A percentile compares a stretch with the other conserved stretches of the same genome.
Conservation (phyloP, 64 coral and sea anemone species). For the Stichodactyla helianthus region DNA sequence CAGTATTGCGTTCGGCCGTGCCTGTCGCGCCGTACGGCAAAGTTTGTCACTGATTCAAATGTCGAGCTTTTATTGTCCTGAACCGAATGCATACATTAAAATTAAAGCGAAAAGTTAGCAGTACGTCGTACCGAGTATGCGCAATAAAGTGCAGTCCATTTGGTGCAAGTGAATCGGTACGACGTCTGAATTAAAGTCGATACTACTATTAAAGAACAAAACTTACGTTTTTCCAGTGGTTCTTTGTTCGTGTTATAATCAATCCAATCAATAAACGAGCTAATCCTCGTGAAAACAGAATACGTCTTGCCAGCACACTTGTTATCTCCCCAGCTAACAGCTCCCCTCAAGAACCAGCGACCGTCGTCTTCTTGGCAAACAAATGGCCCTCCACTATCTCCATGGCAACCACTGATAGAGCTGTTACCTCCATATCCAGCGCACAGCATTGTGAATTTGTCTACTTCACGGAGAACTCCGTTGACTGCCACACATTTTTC, state of each 20-base stretch:
- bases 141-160: too few relatives aligned
- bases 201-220: neutral
- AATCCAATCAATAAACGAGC: conserved; percentile 33
- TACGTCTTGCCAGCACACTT: conserved; percentile 9
- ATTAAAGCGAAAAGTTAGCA: too few relatives aligned
- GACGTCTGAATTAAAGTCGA: too few relatives aligned
- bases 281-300: conserved; percentile 3
- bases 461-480: neutral
- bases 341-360: conserved; percentile 51
- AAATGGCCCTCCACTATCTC: conserved; percentile 30
- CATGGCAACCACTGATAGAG: conserved; percentile 18
- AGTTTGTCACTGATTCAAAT: too few relatives aligned
- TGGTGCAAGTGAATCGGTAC: too few relatives aligned
- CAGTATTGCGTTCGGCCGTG: too few relatives aligned
- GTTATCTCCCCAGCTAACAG: conserved; percentile 70
- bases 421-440: conserved; percentile 13
- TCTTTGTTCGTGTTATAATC: neutral
- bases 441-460: conserved; percentile 16
- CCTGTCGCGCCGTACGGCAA: too few relatives aligned
- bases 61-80: too few relatives aligned
- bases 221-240: conserved; percentile 19
- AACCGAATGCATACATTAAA: too few relatives aligned
- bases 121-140: too few relatives aligned
- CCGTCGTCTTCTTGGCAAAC: conserved; percentile 34
- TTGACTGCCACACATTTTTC: neutral